These are phyloP conservation scores for Noctua fimbriata DNA, from an alignment of 2,888 invertebrate species.

Conservation along the genomic window DNA sequence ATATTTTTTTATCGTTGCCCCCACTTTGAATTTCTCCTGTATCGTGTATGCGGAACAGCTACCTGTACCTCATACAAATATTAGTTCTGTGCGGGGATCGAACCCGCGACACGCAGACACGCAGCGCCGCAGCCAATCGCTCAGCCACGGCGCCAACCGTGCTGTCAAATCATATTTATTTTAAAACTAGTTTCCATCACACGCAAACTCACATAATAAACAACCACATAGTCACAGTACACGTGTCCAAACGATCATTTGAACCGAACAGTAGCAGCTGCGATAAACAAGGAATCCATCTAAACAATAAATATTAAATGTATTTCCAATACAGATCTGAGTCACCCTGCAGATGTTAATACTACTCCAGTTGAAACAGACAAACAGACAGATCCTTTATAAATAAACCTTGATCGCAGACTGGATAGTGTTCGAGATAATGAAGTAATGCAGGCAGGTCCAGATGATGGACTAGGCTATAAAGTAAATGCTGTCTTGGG, in stretches of 20 bases:
- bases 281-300: constrained; percentile 30
- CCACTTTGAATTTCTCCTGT: no score
- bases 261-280: constrained; percentile 2
- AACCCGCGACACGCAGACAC: no score
- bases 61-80: no score
- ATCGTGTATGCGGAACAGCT: no score
- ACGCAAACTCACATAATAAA: not conserved
- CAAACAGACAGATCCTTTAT: constrained; percentile 45
- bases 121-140: no score
- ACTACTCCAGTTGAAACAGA: constrained; percentile 38
- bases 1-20: not conserved
- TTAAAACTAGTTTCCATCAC: not conserved
- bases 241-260: not conserved
- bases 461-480: constrained; percentile 40
- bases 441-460: constrained; percentile 23
- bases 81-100: no score
- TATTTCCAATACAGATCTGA: constrained; percentile 46
- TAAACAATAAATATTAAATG: constrained; percentile 40
- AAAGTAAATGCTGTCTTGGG: constrained; percentile 38
- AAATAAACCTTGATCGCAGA: constrained; percentile 51
- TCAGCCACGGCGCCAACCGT: no score
- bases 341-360: constrained; percentile 49
- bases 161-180: no score
- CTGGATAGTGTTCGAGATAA: constrained; percentile 50
- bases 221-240: not conserved